Evolutionary conservation across 2,888 invertebrate genomes (phyloP).

Genomic region (Perithous albicinctus): DNA sequence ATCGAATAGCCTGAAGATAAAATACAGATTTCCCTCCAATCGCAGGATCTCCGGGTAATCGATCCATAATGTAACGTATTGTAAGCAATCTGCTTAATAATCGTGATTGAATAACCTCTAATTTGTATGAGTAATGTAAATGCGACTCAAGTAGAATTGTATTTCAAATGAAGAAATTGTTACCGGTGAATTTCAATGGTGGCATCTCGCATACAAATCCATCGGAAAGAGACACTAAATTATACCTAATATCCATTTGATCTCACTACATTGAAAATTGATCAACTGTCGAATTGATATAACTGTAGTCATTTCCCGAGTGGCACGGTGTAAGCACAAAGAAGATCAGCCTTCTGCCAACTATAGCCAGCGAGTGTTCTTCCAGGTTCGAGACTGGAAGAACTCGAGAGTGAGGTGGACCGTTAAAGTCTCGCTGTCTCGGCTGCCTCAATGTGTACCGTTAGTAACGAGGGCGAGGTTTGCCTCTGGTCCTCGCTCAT

Average conservation of each 20-base stretch:
- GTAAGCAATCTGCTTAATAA: no score
- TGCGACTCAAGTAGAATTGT: no score
- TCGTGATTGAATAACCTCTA: no score
- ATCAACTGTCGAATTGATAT: constrained; percentile 65
- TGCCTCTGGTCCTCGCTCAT: constrained; percentile 40
- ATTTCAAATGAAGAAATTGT: no score
- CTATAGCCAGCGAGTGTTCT: no score
- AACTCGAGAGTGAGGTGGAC: constrained; percentile 57
- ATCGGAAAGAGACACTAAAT: neutral
- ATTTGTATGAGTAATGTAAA: no score
- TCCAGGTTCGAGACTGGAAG: constrained; percentile 41
- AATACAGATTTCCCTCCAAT: no score
- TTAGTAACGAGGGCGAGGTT: constrained; percentile 65
- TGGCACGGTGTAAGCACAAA: constrained; percentile 15
- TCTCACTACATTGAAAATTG: constrained; percentile 25
- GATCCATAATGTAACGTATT: no score
- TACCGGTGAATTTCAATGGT: no score
- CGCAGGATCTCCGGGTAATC: no score
- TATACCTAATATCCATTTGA: neutral
- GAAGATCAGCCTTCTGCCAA: constrained; percentile 56
- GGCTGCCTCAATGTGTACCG: constrained; percentile 56
- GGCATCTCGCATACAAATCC: no score
- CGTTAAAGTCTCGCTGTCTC: constrained; percentile 62
- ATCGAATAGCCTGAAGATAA: no score
- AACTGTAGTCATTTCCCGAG: constrained; percentile 61